These are phyloP conservation scores for Phortica okadai DNA, from an alignment of 2,888 invertebrate genomes.

Conservation along the genomic window DNA sequence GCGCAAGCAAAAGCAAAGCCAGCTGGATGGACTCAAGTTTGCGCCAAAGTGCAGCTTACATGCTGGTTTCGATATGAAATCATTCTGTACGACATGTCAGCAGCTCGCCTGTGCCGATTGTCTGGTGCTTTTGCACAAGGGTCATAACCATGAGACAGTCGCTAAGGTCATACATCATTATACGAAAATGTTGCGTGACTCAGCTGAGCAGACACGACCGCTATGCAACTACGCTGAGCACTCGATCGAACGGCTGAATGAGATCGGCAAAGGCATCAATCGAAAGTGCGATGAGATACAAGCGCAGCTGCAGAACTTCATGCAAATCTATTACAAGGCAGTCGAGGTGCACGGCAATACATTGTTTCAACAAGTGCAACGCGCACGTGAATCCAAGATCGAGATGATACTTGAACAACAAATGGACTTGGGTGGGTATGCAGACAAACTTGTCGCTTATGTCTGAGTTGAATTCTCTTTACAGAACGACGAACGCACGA, in stretches of 20 bases:
- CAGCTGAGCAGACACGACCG: slow-evolving; percentile 80
- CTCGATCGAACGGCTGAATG: slow-evolving; percentile 78
- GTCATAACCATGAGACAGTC: slow-evolving; percentile 81
- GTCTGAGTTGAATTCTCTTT: not conserved
- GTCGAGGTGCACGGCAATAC: slow-evolving; percentile 80
- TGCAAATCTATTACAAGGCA: slow-evolving; percentile 81
- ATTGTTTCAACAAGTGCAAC: slow-evolving; percentile 77
- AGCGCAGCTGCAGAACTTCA: slow-evolving; percentile 82
- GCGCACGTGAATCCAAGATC: slow-evolving; percentile 75
- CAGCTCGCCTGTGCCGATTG: slow-evolving; percentile 84
- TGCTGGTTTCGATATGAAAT: slow-evolving; percentile 81
- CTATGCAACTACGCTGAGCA: slow-evolving; percentile 81
- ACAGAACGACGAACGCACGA: slow-evolving; percentile 79
- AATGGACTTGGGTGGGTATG: slow-evolving; percentile 73
- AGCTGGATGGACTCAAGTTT: slow-evolving; percentile 59
- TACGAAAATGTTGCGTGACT: slow-evolving; percentile 79
- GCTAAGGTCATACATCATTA: slow-evolving; percentile 80
- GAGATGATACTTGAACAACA: slow-evolving; percentile 79
- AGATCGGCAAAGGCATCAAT: slow-evolving; percentile 71
- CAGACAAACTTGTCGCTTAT: not conserved
- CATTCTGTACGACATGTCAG: slow-evolving; percentile 85
- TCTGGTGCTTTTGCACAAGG: slow-evolving; percentile 79
- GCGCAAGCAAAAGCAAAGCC: slow-evolving; percentile 70
- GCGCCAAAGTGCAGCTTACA: slow-evolving; percentile 82
- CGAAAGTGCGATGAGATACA: slow-evolving; percentile 74